Evolutionary conservation across 2,797 vertebrate genomes (phyloP), one percentile per base, ranked within the genome.

Genomic region (Premnoplex brunnescens): DNA sequence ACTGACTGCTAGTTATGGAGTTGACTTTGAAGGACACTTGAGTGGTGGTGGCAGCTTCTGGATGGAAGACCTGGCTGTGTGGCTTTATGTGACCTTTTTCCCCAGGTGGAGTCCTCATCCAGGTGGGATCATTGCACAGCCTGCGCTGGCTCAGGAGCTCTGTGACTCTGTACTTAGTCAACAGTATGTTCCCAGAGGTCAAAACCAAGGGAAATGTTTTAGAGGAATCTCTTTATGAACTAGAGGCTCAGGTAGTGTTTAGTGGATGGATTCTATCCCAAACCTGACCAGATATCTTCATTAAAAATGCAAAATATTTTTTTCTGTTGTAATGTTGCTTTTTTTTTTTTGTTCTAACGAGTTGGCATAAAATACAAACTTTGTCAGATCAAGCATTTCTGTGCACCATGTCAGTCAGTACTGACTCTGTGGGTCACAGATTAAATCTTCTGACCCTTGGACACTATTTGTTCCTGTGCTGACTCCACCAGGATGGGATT

Each of bases 391-490:
- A 34, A 58, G 18, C 7, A 44, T 44, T 88, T 86, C 68, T 74
- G 48, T 34, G 20, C 28, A 34, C 32, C 5, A 1, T n/a, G 20
- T 34, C 39, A 24, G 18, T 37, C 46, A 55, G 21, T 49, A 11
- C 12, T 52, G 62, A 68, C 23, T 55, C 24, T n/a, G 1, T 6
- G 37, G n/a, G 22, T 59, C 22, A n/a, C 1, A 5, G 49, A 21
- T 32, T 69, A 46, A 82, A 76, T 24, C 27, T 51, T 52, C 27
- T n/a, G 20, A 44, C 0, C 1, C 14, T 52, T 46, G 18, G 24
- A 32, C 4, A 7, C 17, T 64, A 11, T 30, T 54, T 0, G 0
- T 59, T 89, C 39, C 55, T 71, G 6, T 23, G 26, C 28, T 74
- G 75, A 37, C 52, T 46, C 14, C 39, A 55, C 5, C 19, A 76